A percentile compares a stretch with the other conserved stretches of the same genome.
phyloP scores from a whole-genome alignment of 2,888 invertebrate species.

The Cheilosia grossa region DNA sequence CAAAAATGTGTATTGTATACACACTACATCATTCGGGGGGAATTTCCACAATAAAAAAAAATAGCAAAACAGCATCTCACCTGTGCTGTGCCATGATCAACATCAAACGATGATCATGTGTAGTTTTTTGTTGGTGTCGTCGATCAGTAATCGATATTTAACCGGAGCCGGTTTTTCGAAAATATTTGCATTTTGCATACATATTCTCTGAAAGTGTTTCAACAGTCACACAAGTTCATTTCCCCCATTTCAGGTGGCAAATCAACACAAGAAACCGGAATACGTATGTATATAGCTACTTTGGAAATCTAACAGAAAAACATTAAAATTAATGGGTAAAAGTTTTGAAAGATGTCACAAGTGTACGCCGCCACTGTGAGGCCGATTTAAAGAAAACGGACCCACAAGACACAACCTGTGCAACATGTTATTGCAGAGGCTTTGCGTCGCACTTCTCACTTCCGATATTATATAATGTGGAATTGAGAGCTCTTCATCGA shows the following conservation, averaged over 20 bases:
- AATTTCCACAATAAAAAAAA: slow-evolving; percentile 10
- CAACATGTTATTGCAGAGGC: slow-evolving; percentile 33
- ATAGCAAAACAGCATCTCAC: slow-evolving; percentile 16
- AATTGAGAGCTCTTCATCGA: slow-evolving; percentile 45
- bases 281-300: slow-evolving; percentile 41
- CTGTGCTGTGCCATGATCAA: no score
- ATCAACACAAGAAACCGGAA: slow-evolving; percentile 42
- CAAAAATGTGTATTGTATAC: neutral
- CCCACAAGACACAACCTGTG: slow-evolving; percentile 26
- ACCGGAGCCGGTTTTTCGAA: slow-evolving; percentile 50
- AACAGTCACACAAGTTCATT: slow-evolving; percentile 46
- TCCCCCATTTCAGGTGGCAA: slow-evolving; percentile 45
- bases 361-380: slow-evolving; percentile 8
- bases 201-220: slow-evolving; percentile 14
- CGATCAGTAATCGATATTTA: slow-evolving; percentile 43
- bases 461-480: slow-evolving; percentile 25
- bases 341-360: slow-evolving; percentile 73
- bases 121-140: slow-evolving; percentile 4
- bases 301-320: slow-evolving; percentile 61
- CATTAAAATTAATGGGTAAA: slow-evolving; percentile 73
- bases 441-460: slow-evolving; percentile 38
- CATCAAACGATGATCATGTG: neutral
- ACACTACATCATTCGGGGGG: slow-evolving; percentile 9
- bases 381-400: slow-evolving; percentile 39
- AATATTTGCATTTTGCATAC: slow-evolving; percentile 53